phyloP scores from a whole-genome alignment of 2,797 vertebrate species.

The Rhabdophis nuchalis region DNA sequence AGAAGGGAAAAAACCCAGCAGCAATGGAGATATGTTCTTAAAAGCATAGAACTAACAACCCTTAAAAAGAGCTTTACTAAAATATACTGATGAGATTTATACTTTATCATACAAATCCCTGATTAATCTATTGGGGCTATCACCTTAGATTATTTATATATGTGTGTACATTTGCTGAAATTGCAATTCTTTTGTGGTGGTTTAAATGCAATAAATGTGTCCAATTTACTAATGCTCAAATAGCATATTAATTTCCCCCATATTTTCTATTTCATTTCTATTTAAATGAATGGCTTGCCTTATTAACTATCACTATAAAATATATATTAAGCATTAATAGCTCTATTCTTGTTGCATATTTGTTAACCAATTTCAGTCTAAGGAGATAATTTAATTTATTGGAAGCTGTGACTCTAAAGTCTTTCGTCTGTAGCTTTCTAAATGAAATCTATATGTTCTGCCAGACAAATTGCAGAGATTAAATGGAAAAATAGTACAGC shows the following conservation, averaged over 20 bases:
- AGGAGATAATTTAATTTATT: slow-evolving; percentile 23
- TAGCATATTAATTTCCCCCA: slow-evolving; percentile 31
- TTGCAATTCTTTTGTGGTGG: slow-evolving; percentile 12
- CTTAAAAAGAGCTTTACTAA: slow-evolving; percentile 44
- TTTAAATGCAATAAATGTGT: slow-evolving; percentile 53
- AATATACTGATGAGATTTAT: slow-evolving; percentile 28
- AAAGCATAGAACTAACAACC: slow-evolving; percentile 20
- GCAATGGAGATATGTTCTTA: slow-evolving; percentile 1
- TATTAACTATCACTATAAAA: slow-evolving; percentile 34
- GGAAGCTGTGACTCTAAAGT: not conserved
- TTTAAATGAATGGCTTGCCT: slow-evolving; percentile 22
- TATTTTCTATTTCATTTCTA: slow-evolving; percentile 27
- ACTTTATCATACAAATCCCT: slow-evolving; percentile 32
- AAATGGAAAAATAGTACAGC: not conserved
- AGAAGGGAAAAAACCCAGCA: not conserved
- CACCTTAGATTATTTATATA: slow-evolving; percentile 51
- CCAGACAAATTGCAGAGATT: not conserved
- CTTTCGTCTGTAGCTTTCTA: not conserved
- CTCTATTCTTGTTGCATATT: not conserved
- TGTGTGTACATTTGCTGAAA: slow-evolving; percentile 34
- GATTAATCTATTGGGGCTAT: slow-evolving; percentile 41
- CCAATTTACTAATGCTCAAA: slow-evolving; percentile 49
- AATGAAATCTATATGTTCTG: not conserved
- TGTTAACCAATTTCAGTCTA: slow-evolving; percentile 27
- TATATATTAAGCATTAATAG: slow-evolving; percentile 26